Evolutionary conservation across 2,113 vertebrate genomes (phyloP).

Genomic region (Hucho hucho): DNA sequence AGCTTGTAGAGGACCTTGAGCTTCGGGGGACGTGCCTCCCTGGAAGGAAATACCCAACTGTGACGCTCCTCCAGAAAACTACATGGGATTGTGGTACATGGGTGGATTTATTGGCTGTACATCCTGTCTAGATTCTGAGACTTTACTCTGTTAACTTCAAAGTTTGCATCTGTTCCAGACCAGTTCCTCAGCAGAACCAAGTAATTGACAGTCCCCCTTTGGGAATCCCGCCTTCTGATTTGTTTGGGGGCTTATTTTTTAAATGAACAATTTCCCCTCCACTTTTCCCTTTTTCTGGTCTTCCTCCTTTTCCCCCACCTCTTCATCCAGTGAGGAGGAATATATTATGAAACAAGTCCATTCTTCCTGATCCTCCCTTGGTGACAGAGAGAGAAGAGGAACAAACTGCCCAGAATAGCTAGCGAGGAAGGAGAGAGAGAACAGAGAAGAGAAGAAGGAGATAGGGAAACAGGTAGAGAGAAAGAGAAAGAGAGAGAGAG

Average conservation of each 20-base stretch:
- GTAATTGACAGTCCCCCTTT: slow-evolving; percentile 56
- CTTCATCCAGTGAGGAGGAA: slow-evolving; percentile 49
- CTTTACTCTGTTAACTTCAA: slow-evolving; percentile 42
- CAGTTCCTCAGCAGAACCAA: slow-evolving; percentile 56
- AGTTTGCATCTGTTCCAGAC: slow-evolving; percentile 49
- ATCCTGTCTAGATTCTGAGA: slow-evolving; percentile 53
- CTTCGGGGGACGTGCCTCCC: not conserved
- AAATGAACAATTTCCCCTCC: slow-evolving; percentile 31
- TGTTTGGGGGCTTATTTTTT: slow-evolving; percentile 23
- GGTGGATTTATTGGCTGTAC: slow-evolving; percentile 63
- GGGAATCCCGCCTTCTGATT: slow-evolving; percentile 47
- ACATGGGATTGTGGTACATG: slow-evolving; percentile 51
- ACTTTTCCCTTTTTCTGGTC: slow-evolving; percentile 33
- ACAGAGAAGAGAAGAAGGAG: slow-evolving; percentile 4
- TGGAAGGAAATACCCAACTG: slow-evolving; percentile 13
- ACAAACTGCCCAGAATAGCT: slow-evolving; percentile 66
- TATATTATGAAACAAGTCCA: slow-evolving; percentile 60
- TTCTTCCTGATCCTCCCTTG: slow-evolving; percentile 56
- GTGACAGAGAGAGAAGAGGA: slow-evolving; percentile 58
- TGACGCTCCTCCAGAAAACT: slow-evolving; percentile 51
- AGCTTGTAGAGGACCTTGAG: slow-evolving; percentile 23
- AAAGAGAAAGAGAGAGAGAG: slow-evolving; percentile 3
- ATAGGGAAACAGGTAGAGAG: slow-evolving; percentile 17
- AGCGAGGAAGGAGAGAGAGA: slow-evolving; percentile 51
- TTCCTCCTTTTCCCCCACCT: slow-evolving; percentile 18